These are phyloP conservation scores for Pampusana beccarii DNA, from an alignment of 2,113 vertebrate genomes.

Conservation along the genomic window DNA sequence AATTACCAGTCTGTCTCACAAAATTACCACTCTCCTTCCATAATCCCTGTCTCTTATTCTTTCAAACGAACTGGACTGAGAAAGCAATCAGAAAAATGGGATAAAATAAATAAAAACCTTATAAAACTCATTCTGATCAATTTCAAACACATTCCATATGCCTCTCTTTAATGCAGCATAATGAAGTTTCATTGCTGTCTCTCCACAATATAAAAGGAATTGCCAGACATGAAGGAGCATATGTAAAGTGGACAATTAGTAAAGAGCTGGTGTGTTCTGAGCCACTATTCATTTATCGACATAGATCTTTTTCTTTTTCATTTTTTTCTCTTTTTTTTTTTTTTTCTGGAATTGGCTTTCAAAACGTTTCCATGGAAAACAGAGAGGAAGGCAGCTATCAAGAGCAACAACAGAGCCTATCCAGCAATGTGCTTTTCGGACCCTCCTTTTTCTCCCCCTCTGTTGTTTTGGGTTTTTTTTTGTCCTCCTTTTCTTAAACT, in stretches of 20 bases:
- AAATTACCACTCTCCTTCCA: neutral
- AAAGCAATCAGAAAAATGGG: neutral
- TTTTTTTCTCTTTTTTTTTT: no score
- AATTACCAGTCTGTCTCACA: neutral
- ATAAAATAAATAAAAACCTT: slow-evolving; percentile 10
- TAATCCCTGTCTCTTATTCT: neutral
- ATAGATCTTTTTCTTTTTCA: neutral
- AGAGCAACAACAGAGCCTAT: slow-evolving; percentile 23
- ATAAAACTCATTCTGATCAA: neutral
- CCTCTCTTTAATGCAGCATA: neutral
- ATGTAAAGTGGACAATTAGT: slow-evolving; percentile 45
- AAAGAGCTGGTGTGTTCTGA: slow-evolving; percentile 35
- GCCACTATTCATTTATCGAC: slow-evolving; percentile 34
- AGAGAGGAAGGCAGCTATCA: slow-evolving; percentile 47
- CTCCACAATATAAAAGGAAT: slow-evolving; percentile 34
- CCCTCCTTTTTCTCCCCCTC: neutral
- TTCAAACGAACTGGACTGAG: neutral
- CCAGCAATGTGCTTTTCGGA: slow-evolving; percentile 36
- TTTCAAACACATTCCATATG: neutral
- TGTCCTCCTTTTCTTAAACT: slow-evolving; percentile 13
- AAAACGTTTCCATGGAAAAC: slow-evolving; percentile 60
- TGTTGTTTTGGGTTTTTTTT: neutral
- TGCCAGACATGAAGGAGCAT: neutral
- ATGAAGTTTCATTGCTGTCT: slow-evolving; percentile 5
- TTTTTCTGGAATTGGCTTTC: slow-evolving; percentile 35